These are phyloP conservation scores for Spialia ferax DNA, from an alignment of 2,888 invertebrate species.

Conservation along the genomic window DNA sequence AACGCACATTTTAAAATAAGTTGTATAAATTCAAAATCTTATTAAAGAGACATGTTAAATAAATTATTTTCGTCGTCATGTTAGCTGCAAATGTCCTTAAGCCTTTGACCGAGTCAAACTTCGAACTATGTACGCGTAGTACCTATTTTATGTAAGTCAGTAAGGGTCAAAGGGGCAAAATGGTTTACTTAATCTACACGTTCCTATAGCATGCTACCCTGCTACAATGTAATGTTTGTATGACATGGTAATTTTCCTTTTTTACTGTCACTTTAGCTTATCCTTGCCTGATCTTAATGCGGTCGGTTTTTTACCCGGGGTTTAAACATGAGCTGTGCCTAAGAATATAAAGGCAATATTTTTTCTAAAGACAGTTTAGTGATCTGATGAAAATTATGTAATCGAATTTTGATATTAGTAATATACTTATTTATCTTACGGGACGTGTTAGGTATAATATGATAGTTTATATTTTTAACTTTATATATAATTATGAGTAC, in stretches of 20 bases:
- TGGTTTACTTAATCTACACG: slow-evolving; percentile 25
- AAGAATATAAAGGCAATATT: not conserved
- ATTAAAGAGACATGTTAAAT: not conserved
- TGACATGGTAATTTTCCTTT: slow-evolving; percentile 15
- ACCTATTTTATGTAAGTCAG: slow-evolving; percentile 32
- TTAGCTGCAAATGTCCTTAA: slow-evolving; percentile 21
- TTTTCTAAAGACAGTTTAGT: not conserved
- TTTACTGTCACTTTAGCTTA: not conserved
- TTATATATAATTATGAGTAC: no score
- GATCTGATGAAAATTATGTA: no score
- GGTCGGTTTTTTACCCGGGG: not conserved
- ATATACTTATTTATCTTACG: no score
- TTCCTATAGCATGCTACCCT: slow-evolving; percentile 15
- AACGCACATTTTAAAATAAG: no score
- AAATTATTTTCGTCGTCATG: not conserved
- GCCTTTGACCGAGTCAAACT: slow-evolving; percentile 17
- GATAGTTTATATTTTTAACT: no score
- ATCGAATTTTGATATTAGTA: no score
- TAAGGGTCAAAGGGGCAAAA: slow-evolving; percentile 37
- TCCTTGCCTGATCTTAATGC: not conserved
- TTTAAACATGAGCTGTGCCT: not conserved
- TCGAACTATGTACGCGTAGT: slow-evolving; percentile 22
- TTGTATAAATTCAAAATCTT: no score
- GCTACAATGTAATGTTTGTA: slow-evolving; percentile 20
- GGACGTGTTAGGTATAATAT: no score